These are phyloP conservation scores for Arothron firmamentum DNA, from an alignment of 2,113 vertebrate species.

Conservation along the genomic window DNA sequence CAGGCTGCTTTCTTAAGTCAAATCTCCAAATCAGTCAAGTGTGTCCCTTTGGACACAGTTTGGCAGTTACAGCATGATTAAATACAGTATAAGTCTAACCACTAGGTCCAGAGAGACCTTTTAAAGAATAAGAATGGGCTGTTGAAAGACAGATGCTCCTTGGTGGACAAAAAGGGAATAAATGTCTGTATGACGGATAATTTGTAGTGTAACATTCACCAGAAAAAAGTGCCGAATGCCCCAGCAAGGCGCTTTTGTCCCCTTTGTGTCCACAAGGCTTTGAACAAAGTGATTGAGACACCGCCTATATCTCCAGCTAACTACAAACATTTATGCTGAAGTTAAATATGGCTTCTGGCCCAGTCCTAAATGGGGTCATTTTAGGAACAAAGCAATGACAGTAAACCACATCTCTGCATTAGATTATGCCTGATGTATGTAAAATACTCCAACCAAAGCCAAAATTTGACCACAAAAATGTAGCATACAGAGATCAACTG, in stretches of 20 bases:
- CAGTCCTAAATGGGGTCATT: conserved; percentile 37
- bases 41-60: conserved; percentile 33
- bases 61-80: conserved; percentile 31
- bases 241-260: conserved; percentile 22
- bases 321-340: conserved; percentile 15
- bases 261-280: conserved; percentile 28
- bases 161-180: conserved; percentile 19
- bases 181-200: conserved; percentile 33
- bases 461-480: conserved; percentile 13
- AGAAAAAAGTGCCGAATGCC: conserved; percentile 24
- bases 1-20: conserved; percentile 1
- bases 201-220: conserved; percentile 30
- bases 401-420: conserved; percentile 18
- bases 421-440: conserved; percentile 12
- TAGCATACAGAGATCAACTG: not conserved
- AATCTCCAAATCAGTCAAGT: conserved; percentile 31
- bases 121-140: not conserved
- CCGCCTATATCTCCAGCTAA: conserved; percentile 29
- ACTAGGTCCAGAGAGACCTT: conserved; percentile 17
- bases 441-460: not conserved
- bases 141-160: conserved; percentile 1
- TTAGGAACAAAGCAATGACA: conserved; percentile 10
- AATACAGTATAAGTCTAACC: conserved; percentile 29
- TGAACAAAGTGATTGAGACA: conserved; percentile 35
- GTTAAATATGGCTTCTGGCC: conserved; percentile 38